These are phyloP conservation scores for Caretta caretta DNA, from an alignment of 2,113 vertebrate genomes.

Conservation along the genomic window DNA sequence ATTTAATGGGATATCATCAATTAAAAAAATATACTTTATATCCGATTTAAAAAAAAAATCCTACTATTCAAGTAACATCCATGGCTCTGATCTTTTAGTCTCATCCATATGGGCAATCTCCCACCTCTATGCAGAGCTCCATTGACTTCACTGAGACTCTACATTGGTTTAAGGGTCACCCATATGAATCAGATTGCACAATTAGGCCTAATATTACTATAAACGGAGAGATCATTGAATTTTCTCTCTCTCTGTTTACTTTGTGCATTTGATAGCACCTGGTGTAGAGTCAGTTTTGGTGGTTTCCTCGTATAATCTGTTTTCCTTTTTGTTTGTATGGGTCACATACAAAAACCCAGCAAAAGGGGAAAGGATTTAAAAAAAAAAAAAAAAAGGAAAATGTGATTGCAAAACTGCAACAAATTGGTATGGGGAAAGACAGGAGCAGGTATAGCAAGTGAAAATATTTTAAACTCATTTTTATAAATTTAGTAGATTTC, in stretches of 20 bases:
- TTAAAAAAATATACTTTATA: neutral
- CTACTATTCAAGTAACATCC: neutral
- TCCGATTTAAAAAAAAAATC: neutral
- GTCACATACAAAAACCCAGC: neutral
- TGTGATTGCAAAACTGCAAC: neutral
- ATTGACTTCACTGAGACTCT: neutral
- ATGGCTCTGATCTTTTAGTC: too few species aligned
- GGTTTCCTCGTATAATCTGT: neutral
- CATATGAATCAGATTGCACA: neutral
- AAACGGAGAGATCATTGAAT: neutral
- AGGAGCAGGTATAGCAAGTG: neutral
- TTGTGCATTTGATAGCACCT: neutral
- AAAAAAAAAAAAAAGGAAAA: neutral
- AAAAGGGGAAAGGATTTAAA: neutral
- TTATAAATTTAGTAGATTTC: accelerated
- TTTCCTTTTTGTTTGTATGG: neutral
- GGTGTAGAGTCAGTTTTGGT: neutral
- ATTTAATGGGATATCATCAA: neutral
- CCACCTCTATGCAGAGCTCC: neutral
- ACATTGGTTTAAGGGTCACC: neutral
- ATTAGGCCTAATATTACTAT: neutral
- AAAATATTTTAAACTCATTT: neutral
- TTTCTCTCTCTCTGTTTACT: neutral
- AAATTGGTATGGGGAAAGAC: neutral
- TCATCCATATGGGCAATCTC: neutral